Evolutionary conservation across 2,113 vertebrate genomes (phyloP).

Genomic region (Crotalus viridis): DNA sequence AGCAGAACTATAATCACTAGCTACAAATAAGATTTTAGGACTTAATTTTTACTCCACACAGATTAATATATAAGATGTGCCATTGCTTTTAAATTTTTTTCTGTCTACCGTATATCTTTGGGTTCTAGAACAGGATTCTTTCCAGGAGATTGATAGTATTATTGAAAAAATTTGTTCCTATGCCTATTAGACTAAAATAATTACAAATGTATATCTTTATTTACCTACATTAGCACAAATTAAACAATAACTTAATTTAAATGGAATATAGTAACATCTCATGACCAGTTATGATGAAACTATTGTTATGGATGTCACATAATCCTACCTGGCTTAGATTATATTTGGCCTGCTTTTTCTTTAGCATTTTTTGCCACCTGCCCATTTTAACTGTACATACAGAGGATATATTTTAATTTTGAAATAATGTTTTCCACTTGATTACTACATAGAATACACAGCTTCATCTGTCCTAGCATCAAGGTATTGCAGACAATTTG

Average conservation of each 20-base stretch:
- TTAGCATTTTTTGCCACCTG: constrained; percentile 36
- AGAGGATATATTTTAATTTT: constrained; percentile 40
- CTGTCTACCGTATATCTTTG: constrained; percentile 3
- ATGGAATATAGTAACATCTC: constrained; percentile 45
- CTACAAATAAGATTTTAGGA: constrained; percentile 47
- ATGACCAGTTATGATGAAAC: constrained; percentile 35
- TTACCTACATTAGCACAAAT: constrained; percentile 24
- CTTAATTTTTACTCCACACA: constrained; percentile 37
- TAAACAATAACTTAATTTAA: constrained; percentile 42
- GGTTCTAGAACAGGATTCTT: constrained; percentile 26
- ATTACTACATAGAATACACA: constrained; percentile 40
- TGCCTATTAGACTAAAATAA: constrained; percentile 38
- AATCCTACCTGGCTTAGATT: constrained; percentile 50
- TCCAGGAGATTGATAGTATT: constrained; percentile 33
- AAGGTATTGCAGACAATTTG: constrained; percentile 45
- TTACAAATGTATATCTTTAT: constrained; percentile 58
- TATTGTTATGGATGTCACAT: constrained; percentile 35
- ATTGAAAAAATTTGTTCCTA: constrained; percentile 39
- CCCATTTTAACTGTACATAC: constrained; percentile 20
- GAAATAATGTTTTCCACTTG: constrained; percentile 34
- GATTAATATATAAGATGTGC: constrained; percentile 21
- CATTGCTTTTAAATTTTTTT: constrained; percentile 4
- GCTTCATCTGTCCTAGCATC: constrained; percentile 55
- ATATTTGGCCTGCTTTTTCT: constrained; percentile 44
- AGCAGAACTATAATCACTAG: constrained; percentile 42